Conservation (phyloP, 2,797 vertebrate genomes). For the Lateolabrax maculatus region DNA sequence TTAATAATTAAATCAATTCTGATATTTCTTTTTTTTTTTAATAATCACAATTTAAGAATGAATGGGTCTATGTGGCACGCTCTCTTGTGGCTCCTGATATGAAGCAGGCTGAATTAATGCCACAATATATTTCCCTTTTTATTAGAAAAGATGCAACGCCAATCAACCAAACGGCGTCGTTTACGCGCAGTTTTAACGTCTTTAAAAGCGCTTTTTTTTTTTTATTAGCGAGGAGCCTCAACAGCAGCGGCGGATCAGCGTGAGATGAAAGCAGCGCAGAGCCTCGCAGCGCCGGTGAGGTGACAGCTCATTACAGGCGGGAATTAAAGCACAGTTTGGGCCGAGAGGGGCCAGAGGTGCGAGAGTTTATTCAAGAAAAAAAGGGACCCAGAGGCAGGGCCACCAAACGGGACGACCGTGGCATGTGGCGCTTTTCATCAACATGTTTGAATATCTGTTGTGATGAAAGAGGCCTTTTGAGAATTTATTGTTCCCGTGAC, state of each 20-base stretch:
- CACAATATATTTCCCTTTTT: neutral
- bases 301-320: conserved; percentile 69
- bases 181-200: neutral
- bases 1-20: neutral
- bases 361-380: conserved; percentile 67
- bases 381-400: conserved; percentile 43
- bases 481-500: neutral
- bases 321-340: conserved; percentile 69
- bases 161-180: conserved; percentile 35
- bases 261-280: conserved; percentile 78
- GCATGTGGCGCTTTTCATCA: conserved; percentile 55
- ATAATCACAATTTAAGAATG: neutral
- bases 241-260: conserved; percentile 41
- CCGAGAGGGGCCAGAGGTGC: conserved; percentile 54
- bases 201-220: conserved; percentile 28
- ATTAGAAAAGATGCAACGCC: neutral
- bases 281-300: conserved; percentile 43
- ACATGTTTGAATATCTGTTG: conserved; percentile 38
- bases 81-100: neutral
- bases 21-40: neutral
- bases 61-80: neutral
- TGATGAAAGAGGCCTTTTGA: neutral
- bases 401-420: conserved; percentile 71
- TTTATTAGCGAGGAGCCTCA: conserved; percentile 58
- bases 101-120: neutral